These are phyloP conservation scores for Aleiodes sp. DNA, from an alignment of 1,140 invertebrate genomes.

Conservation along the genomic window DNA sequence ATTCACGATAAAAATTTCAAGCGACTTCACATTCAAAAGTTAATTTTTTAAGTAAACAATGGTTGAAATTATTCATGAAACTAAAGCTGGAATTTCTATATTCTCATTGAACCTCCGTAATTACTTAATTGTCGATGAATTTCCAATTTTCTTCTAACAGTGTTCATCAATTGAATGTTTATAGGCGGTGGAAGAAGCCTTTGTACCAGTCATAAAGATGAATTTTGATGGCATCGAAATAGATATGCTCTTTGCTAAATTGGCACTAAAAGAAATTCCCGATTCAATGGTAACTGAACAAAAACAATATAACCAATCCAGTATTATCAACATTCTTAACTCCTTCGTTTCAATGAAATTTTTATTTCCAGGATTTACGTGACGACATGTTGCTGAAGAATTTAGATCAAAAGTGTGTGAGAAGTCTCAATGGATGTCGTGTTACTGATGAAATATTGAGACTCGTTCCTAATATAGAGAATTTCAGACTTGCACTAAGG, in stretches of 20 bases:
- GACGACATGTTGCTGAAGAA: conserved; percentile 95
- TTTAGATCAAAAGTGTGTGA: conserved; percentile 94
- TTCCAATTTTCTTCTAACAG: no score
- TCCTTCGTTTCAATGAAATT: background rate
- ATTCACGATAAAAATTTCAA: no score
- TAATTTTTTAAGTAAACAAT: no score
- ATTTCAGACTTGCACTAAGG: conserved; percentile 91
- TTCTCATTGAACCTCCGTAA: no score
- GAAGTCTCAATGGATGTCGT: conserved; percentile 96
- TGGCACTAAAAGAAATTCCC: conserved; percentile 93
- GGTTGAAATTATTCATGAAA: no score
- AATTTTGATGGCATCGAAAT: conserved; percentile 99
- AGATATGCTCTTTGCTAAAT: conserved; percentile 95
- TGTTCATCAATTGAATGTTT: conserved; percentile 44
- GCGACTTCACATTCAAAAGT: no score
- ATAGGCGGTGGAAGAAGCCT: conserved; percentile 96
- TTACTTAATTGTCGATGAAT: no score
- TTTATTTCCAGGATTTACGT: conserved; percentile 77
- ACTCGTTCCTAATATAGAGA: conserved; percentile 94
- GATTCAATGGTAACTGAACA: conserved; percentile 69
- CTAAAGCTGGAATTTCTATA: no score
- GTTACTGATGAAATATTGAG: conserved; percentile 98
- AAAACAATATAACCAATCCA: background rate
- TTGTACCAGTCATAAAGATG: conserved; percentile 99
- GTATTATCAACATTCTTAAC: no score